Evolutionary conservation across 2,888 invertebrate genomes (phyloP).

Genomic region (Baronia brevicornis): DNA sequence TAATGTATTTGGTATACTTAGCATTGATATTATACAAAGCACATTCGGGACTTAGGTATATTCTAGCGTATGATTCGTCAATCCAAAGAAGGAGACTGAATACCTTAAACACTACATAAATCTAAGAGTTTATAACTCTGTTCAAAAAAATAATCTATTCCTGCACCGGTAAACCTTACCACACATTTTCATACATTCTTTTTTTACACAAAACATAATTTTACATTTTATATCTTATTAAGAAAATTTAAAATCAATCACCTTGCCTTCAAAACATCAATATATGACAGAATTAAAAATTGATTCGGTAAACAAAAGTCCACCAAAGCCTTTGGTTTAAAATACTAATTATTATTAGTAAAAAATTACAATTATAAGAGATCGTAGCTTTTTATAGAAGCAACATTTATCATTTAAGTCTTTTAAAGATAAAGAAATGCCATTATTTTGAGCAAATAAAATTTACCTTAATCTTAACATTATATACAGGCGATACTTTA

Average conservation of each 20-base stretch:
- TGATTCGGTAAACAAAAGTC: conserved; percentile 41
- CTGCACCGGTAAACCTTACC: conserved; percentile 44
- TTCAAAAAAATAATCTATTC: conserved; percentile 36
- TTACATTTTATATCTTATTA: conserved; percentile 18
- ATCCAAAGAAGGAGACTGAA: conserved; percentile 51
- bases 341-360: conserved; percentile 24
- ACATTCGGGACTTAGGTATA: conserved; percentile 67
- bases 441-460: conserved; percentile 70
- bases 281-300: conserved; percentile 22
- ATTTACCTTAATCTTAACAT: conserved; percentile 29
- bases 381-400: conserved; percentile 43
- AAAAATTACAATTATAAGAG: conserved; percentile 39
- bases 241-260: conserved; percentile 17
- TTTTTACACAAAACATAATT: conserved; percentile 15
- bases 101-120: conserved; percentile 30
- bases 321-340: conserved; percentile 43
- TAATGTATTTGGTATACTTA: conserved; percentile 54
- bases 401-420: conserved; percentile 35
- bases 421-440: conserved; percentile 62
- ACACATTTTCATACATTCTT: conserved; percentile 30
- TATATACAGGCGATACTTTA: no score
- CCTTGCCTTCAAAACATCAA: conserved; percentile 16
- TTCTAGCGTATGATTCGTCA: conserved; percentile 73
- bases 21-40: conserved; percentile 64
- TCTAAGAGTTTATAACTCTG: conserved; percentile 53